Conservation (phyloP, 2,888 invertebrate species). For the Ditula angustiorana region DNA sequence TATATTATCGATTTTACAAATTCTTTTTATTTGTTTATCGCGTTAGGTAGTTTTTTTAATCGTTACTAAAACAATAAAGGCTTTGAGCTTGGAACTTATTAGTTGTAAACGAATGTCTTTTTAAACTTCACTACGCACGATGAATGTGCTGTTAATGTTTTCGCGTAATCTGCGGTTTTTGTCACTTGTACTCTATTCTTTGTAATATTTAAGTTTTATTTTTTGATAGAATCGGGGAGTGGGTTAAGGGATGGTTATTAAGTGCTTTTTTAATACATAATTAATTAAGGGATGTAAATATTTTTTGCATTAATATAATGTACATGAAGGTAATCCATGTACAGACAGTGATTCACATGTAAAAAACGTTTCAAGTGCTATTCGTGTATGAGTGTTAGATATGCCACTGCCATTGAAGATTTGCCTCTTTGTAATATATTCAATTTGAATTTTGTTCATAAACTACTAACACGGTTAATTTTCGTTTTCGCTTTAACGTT, state of each 20-base stretch:
- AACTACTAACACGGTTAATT: slow-evolving; percentile 17
- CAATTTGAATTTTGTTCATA: slow-evolving; percentile 43
- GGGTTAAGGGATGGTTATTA: slow-evolving; percentile 66
- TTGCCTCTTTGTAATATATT: slow-evolving; percentile 55
- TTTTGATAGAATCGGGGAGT: slow-evolving; percentile 58
- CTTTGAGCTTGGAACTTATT: slow-evolving; percentile 41
- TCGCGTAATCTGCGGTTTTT: slow-evolving; percentile 46
- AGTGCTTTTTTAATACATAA: slow-evolving; percentile 76
- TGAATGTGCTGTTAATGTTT: slow-evolving; percentile 50
- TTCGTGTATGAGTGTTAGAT: slow-evolving; percentile 77
- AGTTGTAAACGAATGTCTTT: slow-evolving; percentile 43
- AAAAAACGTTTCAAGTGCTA: slow-evolving; percentile 76
- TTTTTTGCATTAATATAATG: slow-evolving; percentile 78
- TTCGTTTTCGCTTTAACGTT: slow-evolving; percentile 37
- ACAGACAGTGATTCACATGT: slow-evolving; percentile 71
- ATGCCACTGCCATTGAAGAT: slow-evolving; percentile 75
- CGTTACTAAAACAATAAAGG: slow-evolving; percentile 30
- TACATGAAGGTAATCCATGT: slow-evolving; percentile 71
- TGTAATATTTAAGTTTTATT: slow-evolving; percentile 46
- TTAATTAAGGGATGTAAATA: slow-evolving; percentile 78
- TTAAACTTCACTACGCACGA: slow-evolving; percentile 50
- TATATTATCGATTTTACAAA: slow-evolving; percentile 46
- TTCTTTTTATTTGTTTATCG: slow-evolving; percentile 49
- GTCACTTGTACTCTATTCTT: slow-evolving; percentile 47
- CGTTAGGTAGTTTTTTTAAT: slow-evolving; percentile 34